A percentile compares a stretch with the other conserved stretches of the same genome.
These are phyloP conservation scores for Diorhabda elongata DNA, from an alignment of 1,140 invertebrate species.

Conservation along the genomic window DNA sequence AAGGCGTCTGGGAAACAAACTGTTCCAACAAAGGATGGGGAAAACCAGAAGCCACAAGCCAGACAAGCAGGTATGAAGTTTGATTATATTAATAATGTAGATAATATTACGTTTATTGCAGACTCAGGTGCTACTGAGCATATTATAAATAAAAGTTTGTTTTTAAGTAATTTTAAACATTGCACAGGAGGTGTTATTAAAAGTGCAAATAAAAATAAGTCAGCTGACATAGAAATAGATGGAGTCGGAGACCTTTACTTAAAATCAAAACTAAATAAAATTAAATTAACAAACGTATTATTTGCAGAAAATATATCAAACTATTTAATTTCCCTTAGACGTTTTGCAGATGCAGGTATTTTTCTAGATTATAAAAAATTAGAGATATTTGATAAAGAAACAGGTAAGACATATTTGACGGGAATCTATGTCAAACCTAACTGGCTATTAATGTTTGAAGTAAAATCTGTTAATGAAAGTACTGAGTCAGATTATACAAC, in stretches of 20 bases:
- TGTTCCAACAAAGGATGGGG: neutral
- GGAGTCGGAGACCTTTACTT: slow-evolving; percentile 7
- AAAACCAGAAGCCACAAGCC: neutral
- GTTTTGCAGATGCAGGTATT: slow-evolving; percentile 17
- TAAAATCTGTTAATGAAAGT: slow-evolving; percentile 2
- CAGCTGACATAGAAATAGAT: slow-evolving; percentile 16
- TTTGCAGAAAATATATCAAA: slow-evolving; percentile 8
- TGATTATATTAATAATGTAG: slow-evolving; percentile 4
- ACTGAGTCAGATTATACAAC: neutral
- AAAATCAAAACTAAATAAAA: slow-evolving; percentile 6
- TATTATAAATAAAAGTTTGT: slow-evolving; percentile 13
- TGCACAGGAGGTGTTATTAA: slow-evolving; percentile 4
- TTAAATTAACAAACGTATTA: slow-evolving; percentile 12
- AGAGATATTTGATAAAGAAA: slow-evolving; percentile 15
- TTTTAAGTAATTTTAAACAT: slow-evolving; percentile 6
- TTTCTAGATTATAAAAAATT: slow-evolving; percentile 17
- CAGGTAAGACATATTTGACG: neutral
- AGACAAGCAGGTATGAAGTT: neutral
- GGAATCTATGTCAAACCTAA: slow-evolving; percentile 13
- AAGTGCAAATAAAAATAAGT: slow-evolving; percentile 12
- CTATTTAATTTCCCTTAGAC: slow-evolving; percentile 18
- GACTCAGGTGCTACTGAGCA: slow-evolving; percentile 10
- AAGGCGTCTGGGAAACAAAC: neutral
- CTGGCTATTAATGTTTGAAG: slow-evolving; percentile 5
- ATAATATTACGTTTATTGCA: slow-evolving; percentile 4